Base-by-base conservation (phyloP, 2,113 vertebrate species). In the Scytalopus superciliaris region DNA sequence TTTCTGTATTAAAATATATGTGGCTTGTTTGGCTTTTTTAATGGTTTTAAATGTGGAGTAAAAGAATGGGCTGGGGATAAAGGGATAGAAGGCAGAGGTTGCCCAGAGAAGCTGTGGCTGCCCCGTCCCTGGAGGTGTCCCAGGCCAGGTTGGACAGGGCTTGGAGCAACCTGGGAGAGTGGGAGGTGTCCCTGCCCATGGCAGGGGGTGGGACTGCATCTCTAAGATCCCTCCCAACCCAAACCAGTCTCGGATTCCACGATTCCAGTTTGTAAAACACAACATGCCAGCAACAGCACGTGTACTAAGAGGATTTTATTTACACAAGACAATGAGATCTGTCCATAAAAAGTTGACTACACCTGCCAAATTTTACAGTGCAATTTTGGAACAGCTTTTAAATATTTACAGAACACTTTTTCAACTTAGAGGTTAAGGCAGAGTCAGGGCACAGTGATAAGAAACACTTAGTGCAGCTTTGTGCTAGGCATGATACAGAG, bases 1-100 rank as follows among this genome's bases (percentile, higher is more conserved):
- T 91, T 96, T 95, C 83, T 91, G 85, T 93, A 98, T 97, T 97
- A 98, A 98, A 98, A 56, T 72, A 94, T 84, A 82, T 12, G 24
- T n/a, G 35, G 75, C 79, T 64, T 52, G 9, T 62, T 40, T 94
- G 85, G 21, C 50, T 80, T 33, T 50, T 70, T 70, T 72, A 22
- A 8, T 16, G 10, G 22, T 53, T 91, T 67, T 27, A 22, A 53
- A 8, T 8, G 44, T 25, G 37, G 21, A 89, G 5, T 18, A 68
- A 56, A 33, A 39, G 19, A 39, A 33, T 2, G 30, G 30, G 16
- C 10, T 56, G 47, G 33, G 19, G 28, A 27, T 2, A 10, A 70
- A n/a, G 3, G 37, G 42, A 35, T 31, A 7, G n/a, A 42, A 19
- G 44, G 44, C 68, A 57, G 52, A 67, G 42, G 56, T 3, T 55